Evolutionary conservation across 2,113 vertebrate species (phyloP).

Genomic region (Athene cunicularia): DNA sequence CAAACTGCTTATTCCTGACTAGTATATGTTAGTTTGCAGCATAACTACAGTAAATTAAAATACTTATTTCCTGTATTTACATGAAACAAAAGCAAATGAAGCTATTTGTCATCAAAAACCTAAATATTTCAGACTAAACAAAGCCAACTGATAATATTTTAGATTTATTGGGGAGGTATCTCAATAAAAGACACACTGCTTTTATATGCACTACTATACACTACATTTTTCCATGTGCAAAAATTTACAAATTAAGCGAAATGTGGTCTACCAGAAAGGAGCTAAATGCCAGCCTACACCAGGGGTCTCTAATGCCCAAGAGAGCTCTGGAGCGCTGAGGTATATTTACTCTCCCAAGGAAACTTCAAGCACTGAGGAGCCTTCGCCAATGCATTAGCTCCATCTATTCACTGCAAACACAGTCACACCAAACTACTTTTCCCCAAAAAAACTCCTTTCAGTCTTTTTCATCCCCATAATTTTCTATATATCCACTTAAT

Average conservation of each 20-base stretch:
- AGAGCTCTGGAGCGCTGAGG: neutral
- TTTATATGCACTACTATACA: neutral
- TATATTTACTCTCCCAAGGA: neutral
- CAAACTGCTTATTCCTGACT: neutral
- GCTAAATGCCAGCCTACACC: neutral
- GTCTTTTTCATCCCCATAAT: neutral
- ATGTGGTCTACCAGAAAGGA: neutral
- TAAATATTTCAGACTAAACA: neutral
- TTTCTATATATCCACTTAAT: neutral
- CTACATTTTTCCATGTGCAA: neutral
- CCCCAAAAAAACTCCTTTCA: neutral
- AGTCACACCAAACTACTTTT: neutral
- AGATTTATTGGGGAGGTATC: neutral
- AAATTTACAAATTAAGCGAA: neutral
- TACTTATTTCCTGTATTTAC: neutral
- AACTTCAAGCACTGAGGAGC: neutral
- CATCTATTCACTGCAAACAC: neutral
- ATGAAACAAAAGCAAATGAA: conserved; percentile 2
- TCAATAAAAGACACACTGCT: neutral
- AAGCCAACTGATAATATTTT: neutral
- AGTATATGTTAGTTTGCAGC: too few species aligned
- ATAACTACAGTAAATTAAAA: neutral
- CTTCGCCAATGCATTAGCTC: neutral
- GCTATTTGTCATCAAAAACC: neutral
- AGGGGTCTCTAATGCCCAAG: neutral